phyloP scores from a whole-genome alignment of 2,888 invertebrate species.

The Drosophila lacicola region DNA sequence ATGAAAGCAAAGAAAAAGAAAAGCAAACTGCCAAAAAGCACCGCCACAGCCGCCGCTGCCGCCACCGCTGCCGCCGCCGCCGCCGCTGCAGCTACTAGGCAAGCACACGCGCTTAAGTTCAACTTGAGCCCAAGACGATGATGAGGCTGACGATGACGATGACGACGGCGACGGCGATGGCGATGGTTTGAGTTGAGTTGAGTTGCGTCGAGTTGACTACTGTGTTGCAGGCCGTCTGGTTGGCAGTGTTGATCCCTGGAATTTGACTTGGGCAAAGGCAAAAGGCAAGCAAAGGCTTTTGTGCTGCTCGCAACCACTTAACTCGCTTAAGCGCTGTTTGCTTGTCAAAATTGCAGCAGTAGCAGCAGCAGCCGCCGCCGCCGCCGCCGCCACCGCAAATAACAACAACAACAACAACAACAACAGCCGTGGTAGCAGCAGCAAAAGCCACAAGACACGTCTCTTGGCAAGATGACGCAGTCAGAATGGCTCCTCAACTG shows the following conservation, averaged over 20 bases:
- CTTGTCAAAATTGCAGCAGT: constrained; percentile 75
- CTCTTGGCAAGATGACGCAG: constrained; percentile 70
- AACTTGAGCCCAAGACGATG: constrained; percentile 43
- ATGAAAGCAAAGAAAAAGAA: background rate
- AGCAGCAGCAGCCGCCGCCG: constrained; percentile 21
- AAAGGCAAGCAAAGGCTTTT: constrained; percentile 54
- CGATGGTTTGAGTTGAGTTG: constrained; percentile 25
- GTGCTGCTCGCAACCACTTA: constrained; percentile 69
- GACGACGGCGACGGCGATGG: constrained; percentile 13
- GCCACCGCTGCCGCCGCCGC: background rate
- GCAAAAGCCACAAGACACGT: constrained; percentile 52
- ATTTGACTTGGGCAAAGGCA: constrained; percentile 56
- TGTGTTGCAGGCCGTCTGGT: constrained; percentile 49
- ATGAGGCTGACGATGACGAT: constrained; percentile 14
- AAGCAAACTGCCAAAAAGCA: constrained; percentile 6
- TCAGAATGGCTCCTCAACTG: constrained; percentile 59
- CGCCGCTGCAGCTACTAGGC: constrained; percentile 12
- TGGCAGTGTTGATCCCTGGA: constrained; percentile 64
- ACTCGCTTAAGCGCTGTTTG: constrained; percentile 71
- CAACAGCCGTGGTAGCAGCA: constrained; percentile 18
- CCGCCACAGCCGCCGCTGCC: background rate
- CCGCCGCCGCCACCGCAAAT: constrained; percentile 28
- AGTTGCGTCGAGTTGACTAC: constrained; percentile 49
- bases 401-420: constrained; percentile 24
- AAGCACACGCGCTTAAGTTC: constrained; percentile 70